These are phyloP conservation scores for Cinclus mexicanus DNA, from an alignment of 2,113 vertebrate genomes.

Conservation along the genomic window DNA sequence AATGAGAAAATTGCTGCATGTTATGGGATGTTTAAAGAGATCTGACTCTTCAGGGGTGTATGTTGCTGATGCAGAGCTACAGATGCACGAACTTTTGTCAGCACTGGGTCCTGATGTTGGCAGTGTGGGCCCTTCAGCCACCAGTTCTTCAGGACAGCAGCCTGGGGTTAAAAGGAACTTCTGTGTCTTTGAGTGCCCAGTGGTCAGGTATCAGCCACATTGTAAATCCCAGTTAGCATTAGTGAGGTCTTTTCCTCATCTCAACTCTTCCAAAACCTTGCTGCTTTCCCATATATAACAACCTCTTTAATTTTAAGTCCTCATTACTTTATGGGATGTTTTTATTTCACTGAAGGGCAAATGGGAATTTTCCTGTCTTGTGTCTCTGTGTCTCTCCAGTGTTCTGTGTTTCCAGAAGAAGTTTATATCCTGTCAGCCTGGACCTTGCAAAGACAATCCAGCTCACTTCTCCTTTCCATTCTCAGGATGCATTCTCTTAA, in stretches of 20 bases:
- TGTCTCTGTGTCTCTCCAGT: background rate
- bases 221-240: background rate
- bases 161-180: background rate
- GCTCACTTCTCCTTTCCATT: background rate
- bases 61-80: background rate
- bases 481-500: background rate
- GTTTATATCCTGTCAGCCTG: background rate
- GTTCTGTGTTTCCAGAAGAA: background rate
- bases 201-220: background rate
- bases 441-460: background rate
- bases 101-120: accelerated
- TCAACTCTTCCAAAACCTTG: background rate
- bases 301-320: background rate
- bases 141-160: background rate
- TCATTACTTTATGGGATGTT: background rate
- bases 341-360: background rate
- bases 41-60: background rate
- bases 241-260: background rate
- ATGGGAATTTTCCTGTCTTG: background rate
- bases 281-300: background rate
- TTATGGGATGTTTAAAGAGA: background rate
- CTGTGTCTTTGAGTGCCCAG: background rate
- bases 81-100: background rate
- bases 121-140: background rate
- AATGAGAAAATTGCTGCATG: background rate